Evolutionary conservation across 2,113 vertebrate species (phyloP).

Genomic region (Laterallus jamaicensis): DNA sequence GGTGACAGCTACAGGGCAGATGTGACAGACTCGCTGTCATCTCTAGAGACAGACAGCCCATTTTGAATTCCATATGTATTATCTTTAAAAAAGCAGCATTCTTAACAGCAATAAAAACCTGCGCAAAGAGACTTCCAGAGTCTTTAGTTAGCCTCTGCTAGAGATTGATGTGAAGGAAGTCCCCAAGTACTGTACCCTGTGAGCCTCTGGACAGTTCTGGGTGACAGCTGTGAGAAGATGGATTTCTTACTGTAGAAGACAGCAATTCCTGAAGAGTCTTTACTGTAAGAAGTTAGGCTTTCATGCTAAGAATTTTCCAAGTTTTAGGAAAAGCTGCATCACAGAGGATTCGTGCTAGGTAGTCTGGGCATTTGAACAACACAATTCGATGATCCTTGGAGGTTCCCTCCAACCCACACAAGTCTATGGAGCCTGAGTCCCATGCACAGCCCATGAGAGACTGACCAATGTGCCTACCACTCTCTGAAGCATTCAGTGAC

Average conservation of each 20-base stretch:
- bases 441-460: rapidly evolving
- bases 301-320: background rate
- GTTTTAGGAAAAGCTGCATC: background rate
- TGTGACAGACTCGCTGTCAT: background rate
- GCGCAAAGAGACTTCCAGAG: background rate
- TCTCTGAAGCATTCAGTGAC: background rate
- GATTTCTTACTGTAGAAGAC: background rate
- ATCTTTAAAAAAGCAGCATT: background rate
- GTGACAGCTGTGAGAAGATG: background rate
- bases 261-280: background rate
- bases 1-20: background rate
- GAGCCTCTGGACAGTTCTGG: background rate
- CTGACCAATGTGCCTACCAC: background rate
- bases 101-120: background rate
- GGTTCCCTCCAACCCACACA: background rate
- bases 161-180: background rate
- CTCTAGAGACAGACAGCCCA: background rate
- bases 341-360: background rate
- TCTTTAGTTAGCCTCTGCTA: background rate
- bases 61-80: rapidly evolving
- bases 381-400: background rate
- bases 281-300: background rate
- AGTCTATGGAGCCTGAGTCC: background rate
- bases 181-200: background rate
- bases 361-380: background rate